Evolutionary conservation across 1,140 invertebrate genomes (phyloP).

Genomic region (Tribolium castaneum): DNA sequence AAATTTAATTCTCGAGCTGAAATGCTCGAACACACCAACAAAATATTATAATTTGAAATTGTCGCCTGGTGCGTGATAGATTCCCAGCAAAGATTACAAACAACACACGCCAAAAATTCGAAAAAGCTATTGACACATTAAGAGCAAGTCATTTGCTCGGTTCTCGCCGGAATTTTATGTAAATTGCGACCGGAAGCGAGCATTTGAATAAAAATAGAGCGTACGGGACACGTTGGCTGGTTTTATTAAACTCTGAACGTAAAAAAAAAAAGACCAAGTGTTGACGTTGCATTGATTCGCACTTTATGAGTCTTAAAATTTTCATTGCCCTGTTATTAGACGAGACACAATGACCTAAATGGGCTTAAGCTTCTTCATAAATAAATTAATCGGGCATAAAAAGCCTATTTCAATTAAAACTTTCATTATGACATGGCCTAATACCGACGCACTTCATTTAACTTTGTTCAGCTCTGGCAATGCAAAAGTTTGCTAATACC

Average conservation of each 20-base stretch:
- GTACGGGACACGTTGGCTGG: background rate
- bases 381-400: constrained; percentile 15
- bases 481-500: background rate
- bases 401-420: constrained; percentile 26
- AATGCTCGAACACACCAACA: no score
- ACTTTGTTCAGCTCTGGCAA: background rate
- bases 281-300: background rate
- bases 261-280: background rate
- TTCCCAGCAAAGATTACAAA: background rate
- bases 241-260: background rate
- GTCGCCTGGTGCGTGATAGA: background rate
- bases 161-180: background rate
- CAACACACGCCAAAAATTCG: background rate
- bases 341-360: background rate
- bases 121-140: background rate
- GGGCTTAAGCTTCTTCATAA: background rate
- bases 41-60: background rate
- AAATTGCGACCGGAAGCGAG: background rate
- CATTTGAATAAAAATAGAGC: background rate
- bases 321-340: background rate
- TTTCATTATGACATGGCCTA: background rate
- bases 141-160: background rate
- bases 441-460: background rate
- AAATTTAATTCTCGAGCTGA: background rate
- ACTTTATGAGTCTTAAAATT: constrained; percentile 22